A percentile compares a stretch with the other conserved stretches of the same genome.
phyloP scores from a whole-genome alignment of 1,140 invertebrate species.

The Brachionus rotundiformis region DNA sequence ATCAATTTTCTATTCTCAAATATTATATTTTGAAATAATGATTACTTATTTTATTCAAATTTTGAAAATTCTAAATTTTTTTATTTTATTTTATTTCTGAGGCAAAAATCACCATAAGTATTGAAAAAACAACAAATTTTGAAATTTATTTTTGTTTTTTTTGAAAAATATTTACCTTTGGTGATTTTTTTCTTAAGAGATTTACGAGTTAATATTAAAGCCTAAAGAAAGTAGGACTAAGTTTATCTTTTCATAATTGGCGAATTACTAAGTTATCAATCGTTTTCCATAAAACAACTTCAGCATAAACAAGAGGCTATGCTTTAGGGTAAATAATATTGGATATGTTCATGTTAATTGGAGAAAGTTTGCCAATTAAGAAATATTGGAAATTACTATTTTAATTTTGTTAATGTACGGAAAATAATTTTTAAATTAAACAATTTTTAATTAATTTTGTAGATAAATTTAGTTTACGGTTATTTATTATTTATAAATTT shows the following conservation, averaged over 20 bases:
- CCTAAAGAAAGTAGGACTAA: neutral
- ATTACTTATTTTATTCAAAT: neutral
- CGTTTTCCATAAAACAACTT: too few species aligned
- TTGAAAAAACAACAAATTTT: neutral
- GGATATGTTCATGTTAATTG: too few species aligned
- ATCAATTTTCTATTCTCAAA: neutral
- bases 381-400: too few species aligned
- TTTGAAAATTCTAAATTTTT: neutral
- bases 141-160: constrained; percentile 6
- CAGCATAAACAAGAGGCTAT: too few species aligned
- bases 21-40: neutral
- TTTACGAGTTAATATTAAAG: neutral
- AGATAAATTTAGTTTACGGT: neutral
- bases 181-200: neutral
- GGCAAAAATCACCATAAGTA: constrained; percentile 7
- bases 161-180: neutral
- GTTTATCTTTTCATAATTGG: neutral
- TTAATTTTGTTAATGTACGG: too few species aligned
- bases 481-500: neutral
- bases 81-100: neutral
- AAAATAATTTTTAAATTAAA: too few species aligned
- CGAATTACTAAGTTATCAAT: neutral
- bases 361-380: too few species aligned
- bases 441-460: neutral
- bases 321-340: too few species aligned